Percentiles rank a stretch among this genome's conserved stretches.
phyloP scores from a whole-genome alignment of 2,113 vertebrate genomes.

The Chinchilla lanigera region DNA sequence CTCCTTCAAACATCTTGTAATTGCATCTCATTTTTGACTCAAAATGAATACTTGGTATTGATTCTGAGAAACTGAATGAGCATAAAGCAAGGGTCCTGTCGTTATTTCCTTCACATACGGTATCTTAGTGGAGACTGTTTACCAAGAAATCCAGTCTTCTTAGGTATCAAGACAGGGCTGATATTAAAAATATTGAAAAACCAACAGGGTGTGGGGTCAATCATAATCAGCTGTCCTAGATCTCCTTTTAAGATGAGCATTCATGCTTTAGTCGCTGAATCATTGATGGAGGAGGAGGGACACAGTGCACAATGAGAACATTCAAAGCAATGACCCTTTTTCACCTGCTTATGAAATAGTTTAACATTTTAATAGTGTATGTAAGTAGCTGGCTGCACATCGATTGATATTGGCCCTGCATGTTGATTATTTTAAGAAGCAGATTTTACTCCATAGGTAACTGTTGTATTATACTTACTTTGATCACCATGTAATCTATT shows the following conservation, averaged over 20 bases:
- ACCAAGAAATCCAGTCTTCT: background rate
- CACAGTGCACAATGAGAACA: background rate
- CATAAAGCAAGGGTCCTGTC: background rate
- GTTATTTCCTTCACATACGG: background rate
- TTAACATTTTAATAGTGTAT: background rate
- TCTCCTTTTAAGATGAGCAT: background rate
- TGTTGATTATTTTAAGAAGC: background rate
- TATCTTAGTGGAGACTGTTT: background rate
- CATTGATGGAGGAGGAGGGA: background rate
- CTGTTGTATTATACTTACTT: background rate
- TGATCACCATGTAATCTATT: background rate
- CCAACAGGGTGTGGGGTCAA: background rate
- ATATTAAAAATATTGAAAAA: slow-evolving; percentile 26
- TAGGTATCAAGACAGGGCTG: background rate
- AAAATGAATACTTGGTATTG: background rate
- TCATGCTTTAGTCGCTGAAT: background rate
- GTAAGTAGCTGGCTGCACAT: background rate
- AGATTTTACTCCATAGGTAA: background rate
- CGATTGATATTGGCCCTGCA: background rate
- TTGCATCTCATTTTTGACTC: background rate
- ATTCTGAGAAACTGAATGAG: background rate
- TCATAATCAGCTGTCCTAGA: background rate
- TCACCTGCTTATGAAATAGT: background rate
- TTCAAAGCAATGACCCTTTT: background rate
- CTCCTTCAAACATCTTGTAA: background rate